Evolutionary conservation across 2,113 vertebrate genomes (phyloP).

Genomic region (Lampris incognitus): DNA sequence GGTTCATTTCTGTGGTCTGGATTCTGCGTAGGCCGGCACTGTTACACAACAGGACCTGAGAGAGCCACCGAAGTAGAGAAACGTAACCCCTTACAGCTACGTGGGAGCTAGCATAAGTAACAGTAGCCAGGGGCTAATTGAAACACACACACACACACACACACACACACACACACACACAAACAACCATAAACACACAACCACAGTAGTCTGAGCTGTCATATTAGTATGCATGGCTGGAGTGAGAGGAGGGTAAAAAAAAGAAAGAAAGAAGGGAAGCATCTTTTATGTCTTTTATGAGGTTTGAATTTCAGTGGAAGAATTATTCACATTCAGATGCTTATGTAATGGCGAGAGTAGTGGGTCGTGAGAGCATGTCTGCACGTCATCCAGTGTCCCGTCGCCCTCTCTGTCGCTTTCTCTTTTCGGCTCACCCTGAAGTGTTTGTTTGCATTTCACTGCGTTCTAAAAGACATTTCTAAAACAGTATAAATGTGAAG

Average conservation of each 20-base stretch:
- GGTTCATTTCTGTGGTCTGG: too few relatives aligned
- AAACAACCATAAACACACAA: not conserved
- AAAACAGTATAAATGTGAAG: too few relatives aligned
- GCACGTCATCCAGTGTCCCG: too few relatives aligned
- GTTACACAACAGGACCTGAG: not conserved
- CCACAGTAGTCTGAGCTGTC: conserved; percentile 24
- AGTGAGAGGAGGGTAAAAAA: conserved; percentile 44
- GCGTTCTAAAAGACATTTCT: too few relatives aligned
- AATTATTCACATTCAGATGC: conserved; percentile 11
- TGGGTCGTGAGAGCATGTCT: not conserved
- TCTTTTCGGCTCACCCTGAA: too few relatives aligned
- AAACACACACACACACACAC: conserved; percentile 1
- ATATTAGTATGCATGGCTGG: conserved; percentile 27
- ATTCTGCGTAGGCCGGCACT: not conserved
- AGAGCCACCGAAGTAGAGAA: conserved; percentile 8
- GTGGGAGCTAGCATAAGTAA: conserved; percentile 5
- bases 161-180: not conserved
- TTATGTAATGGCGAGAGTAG: conserved; percentile 36
- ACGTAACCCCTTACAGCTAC: not conserved
- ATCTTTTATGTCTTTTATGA: conserved; percentile 49
- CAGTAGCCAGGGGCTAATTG: not conserved
- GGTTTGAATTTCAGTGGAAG: conserved; percentile 12
- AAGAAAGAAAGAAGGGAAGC: conserved; percentile 23
- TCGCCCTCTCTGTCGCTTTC: not conserved
- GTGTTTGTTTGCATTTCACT: too few relatives aligned